Base-by-base conservation (phyloP, 2,888 invertebrate genomes). In the Beris morrisii region DNA sequence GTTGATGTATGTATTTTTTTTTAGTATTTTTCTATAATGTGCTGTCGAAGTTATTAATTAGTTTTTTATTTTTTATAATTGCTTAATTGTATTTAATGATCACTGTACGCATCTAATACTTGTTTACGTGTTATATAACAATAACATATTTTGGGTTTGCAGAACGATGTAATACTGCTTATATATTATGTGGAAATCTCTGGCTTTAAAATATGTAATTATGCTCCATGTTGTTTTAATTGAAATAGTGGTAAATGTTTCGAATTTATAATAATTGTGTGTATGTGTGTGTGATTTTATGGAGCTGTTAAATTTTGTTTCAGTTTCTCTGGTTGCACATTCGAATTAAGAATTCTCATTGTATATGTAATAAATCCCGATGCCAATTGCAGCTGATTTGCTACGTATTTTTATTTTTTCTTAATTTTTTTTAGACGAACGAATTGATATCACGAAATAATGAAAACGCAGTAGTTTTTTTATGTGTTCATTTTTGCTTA, bases 361-460 rank as follows among this genome's bases (percentile, higher is more conserved):
- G n/a, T 58, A 52, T 38, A 50, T 50, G 52, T 50, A 15, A 38
- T n/a, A 61, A 50, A 64, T 53, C 54, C 53, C 64, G 53, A 64
- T 64, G 64, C 54, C 54, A 52, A 31, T 59, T 52, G 50, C 45
- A 64, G 54, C 45, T 53, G n/a, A 53, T 43, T 44, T 13, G 64
- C 43, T 53, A 54, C 31, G 44, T 64, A n/a, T 54, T 30, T 48
- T 4, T 48, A n/a, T 48, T 48, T 48, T 30, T 61, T 55, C 55
- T 58, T 67, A n/a, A 58, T 67, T 59, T 44, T 50, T 43, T 57
- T 64, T 48, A 58, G 43, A 59, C 58, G 46, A 61, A 68, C 65
- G 65, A 65, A 66, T 64, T 61, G 65, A 66, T 66, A 57, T 56
- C 64, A 46, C 54, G 54, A 54, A 64, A 66, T 64, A 64, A 66